Base-by-base conservation (phyloP, 1,140 invertebrate species). In the Kradibia gibbosae region DNA sequence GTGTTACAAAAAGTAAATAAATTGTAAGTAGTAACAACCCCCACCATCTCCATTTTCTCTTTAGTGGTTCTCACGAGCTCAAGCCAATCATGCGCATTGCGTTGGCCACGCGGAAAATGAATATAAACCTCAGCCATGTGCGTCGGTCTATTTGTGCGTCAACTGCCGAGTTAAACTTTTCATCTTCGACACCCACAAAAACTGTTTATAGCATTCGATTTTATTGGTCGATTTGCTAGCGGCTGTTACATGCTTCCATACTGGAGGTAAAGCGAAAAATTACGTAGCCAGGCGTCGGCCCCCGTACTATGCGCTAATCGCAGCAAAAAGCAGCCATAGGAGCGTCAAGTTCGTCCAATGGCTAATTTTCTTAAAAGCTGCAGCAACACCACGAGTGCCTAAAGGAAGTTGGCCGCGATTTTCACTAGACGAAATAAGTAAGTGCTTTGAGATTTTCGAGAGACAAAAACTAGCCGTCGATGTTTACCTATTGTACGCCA, bases 1-100 rank as follows among this genome's bases (percentile, higher is more conserved):
- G 81, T 85, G 82, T 85, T 85, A 85, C 86, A 88, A 73, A 72
- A 80, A 80, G 71, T 65, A 73, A 80, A 74, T 74, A 80, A 80
- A 80, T 62, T 53, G 53, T 72, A 36, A 31, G 67, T 39, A 15
- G 36, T 8, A 42, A 67, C 28, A 79, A 36, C 78, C n/a, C n/a
- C n/a, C 70, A 62, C 65, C 53, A 57, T 73, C 28, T 74, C 42
- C 22, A 48, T 34, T 80, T 76, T 75, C 48, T 75, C n/a, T 31
- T 73, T 70, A 20, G 60, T 28, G 48, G 60, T 81, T 81, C 79
- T 71, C 60, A 81, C 72, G 72, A 45, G 25, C 3, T 17, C 4
- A 55, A 15, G 31, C 15, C 39, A 42, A 20, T 36, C 15, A 17
- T 55, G 11, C 39, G 7, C 17, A 22, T 67, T n/a, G 11, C 20